Evolutionary conservation across 2,888 invertebrate genomes (phyloP).

Genomic region (Caenorhabditis becei): DNA sequence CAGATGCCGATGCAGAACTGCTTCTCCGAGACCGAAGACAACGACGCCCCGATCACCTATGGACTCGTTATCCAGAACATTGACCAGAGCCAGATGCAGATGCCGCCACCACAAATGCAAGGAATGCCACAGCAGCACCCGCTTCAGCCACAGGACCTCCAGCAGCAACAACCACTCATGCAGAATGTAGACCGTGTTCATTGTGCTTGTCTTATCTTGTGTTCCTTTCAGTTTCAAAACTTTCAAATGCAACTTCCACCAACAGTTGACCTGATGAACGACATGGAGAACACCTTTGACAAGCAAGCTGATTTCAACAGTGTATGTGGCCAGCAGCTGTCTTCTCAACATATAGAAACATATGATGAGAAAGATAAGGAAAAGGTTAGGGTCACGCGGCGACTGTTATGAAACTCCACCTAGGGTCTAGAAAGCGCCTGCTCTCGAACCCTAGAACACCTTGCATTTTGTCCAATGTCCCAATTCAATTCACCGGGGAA

Average conservation of each 20-base stretch:
- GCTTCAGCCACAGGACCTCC: conserved; percentile 18
- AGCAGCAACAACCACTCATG: conserved; percentile 18
- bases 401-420: not conserved
- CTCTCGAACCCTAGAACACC: too few species aligned
- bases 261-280: conserved; percentile 58
- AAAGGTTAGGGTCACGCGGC: conserved; percentile 65
- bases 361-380: conserved; percentile 70
- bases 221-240: conserved; percentile 46
- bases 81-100: conserved; percentile 56
- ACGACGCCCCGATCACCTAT: conserved; percentile 69
- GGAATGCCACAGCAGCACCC: not conserved
- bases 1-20: conserved; percentile 38
- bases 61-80: conserved; percentile 67
- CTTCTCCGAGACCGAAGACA: conserved; percentile 67
- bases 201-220: not conserved
- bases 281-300: conserved; percentile 58
- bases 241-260: conserved; percentile 54
- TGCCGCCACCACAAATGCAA: conserved; percentile 35
- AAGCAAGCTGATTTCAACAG: conserved; percentile 63
- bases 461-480: too few species aligned
- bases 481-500: too few species aligned
- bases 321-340: conserved; percentile 66
- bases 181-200: conserved; percentile 36
- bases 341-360: conserved; percentile 67
- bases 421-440: conserved; percentile 23